Base-by-base conservation (phyloP, 92 coral and sea anemone species). In the Phymanthus crucifer region DNA sequence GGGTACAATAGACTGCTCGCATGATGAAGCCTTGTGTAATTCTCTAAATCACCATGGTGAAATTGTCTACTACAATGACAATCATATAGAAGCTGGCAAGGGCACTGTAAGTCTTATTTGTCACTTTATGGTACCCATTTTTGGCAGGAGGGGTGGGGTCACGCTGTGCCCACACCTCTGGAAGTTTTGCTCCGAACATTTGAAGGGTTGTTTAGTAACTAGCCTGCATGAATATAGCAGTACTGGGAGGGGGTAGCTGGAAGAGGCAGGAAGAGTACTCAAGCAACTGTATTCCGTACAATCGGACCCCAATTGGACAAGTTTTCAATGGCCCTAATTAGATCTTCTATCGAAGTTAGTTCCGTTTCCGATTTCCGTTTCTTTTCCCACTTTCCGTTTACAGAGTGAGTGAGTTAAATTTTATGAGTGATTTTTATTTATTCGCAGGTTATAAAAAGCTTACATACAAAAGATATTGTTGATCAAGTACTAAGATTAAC, bases 401-500 rank as follows among this genome's bases (percentile, higher is more conserved):
- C n/a, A n/a, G n/a, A n/a, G n/a, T n/a, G n/a, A n/a, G n/a, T n/a
- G n/a, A n/a, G n/a, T n/a, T n/a, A n/a, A n/a, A 14, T 54, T 54
- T 21, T 29, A 54, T 54, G 29, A 10, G 1, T 2, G 50, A 9
- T 45, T 45, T 45, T 17, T 66, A 11, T 35, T 17, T 65, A 8
- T 65, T 35, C 31, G 2, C 69, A 92, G 97, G 87, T 89, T 66
- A 86, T 92, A 65, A 66, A 87, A 69, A 90, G 91, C 70, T 85
- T 86, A 74, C 91, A 92, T 12, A 85, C 90, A 58, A 84, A 89
- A 74, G 97, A 92, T 3, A 81, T 92, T 0, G 76, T 92, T 0
- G 57, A 88, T 43, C 70, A 83, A 40, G 92, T 87, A 19, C 73
- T 92, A 29, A 73, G 83, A 14, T 78, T 89, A 72, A 80, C 86